phyloP scores from a whole-genome alignment of 2,888 invertebrate genomes.

The Selenia dentaria region DNA sequence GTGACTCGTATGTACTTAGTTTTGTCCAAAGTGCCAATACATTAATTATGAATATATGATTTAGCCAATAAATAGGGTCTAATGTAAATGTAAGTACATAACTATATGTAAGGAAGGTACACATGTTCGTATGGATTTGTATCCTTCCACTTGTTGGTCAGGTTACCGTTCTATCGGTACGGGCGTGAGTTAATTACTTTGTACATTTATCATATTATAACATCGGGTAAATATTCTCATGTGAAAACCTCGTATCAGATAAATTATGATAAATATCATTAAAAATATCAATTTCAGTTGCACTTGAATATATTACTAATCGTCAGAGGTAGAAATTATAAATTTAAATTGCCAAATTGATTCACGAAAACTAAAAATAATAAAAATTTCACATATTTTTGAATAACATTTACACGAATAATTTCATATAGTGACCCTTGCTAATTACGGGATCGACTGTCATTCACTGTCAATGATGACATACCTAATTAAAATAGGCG shows the following conservation, averaged over 20 bases:
- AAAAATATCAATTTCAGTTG: constrained; percentile 32
- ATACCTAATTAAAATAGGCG: too few species aligned
- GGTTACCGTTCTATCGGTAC: background rate
- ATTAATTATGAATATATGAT: background rate
- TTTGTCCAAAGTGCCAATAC: constrained; percentile 6
- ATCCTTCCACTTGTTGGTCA: background rate
- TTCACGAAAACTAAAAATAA: too few species aligned
- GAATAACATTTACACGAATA: too few species aligned
- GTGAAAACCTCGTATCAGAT: constrained; percentile 48
- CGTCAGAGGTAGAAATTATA: too few species aligned
- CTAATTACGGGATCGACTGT: too few species aligned
- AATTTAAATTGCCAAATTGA: too few species aligned
- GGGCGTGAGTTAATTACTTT: background rate
- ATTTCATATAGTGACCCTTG: too few species aligned
- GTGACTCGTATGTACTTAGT: background rate
- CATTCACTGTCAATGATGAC: too few species aligned
- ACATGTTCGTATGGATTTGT: background rate
- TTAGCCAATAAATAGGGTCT: constrained; percentile 19
- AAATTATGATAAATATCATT: constrained; percentile 36
- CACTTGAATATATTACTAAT: constrained; percentile 31
- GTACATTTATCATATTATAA: constrained; percentile 10
- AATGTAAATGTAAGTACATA: background rate
- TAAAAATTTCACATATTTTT: too few species aligned
- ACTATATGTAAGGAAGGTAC: constrained; percentile 10
- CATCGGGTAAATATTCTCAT: constrained; percentile 20